Conservation (phyloP, 1,140 invertebrate genomes). For the Samia ricini region DNA sequence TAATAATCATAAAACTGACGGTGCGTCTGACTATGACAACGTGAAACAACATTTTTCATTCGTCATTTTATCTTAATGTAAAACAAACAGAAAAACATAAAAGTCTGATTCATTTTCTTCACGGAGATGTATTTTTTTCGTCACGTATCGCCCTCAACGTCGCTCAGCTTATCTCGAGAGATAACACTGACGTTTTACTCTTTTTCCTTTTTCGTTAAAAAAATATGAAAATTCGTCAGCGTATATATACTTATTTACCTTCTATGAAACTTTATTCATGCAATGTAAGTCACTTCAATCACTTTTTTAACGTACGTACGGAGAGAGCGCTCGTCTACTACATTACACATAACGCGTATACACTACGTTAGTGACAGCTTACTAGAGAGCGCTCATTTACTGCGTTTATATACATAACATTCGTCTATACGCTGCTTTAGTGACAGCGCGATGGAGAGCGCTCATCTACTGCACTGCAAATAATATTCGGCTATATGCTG, state of each 20-base stretch:
- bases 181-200: constrained; percentile 16
- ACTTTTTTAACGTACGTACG: too few relatives aligned
- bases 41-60: background rate
- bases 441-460: too few relatives aligned
- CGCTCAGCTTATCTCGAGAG: constrained; percentile 15
- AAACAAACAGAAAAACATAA: constrained; percentile 15
- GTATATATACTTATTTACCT: background rate
- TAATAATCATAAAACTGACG: background rate
- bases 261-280: background rate
- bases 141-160: constrained; percentile 8
- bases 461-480: too few relatives aligned
- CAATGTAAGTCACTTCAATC: too few relatives aligned
- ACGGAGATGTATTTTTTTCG: constrained; percentile 14
- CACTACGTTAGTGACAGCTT: too few relatives aligned
- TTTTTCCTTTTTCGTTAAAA: constrained; percentile 9
- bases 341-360: too few relatives aligned
- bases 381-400: too few relatives aligned
- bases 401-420: too few relatives aligned
- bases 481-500: too few relatives aligned
- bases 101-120: constrained; percentile 19
- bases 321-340: too few relatives aligned
- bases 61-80: background rate
- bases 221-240: constrained; percentile 6
- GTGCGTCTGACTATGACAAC: background rate
- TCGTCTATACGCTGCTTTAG: too few relatives aligned